A percentile compares a stretch with the other conserved stretches of the same genome.
phyloP scores from a whole-genome alignment of 2,797 vertebrate species.

The Mus caroli region DNA sequence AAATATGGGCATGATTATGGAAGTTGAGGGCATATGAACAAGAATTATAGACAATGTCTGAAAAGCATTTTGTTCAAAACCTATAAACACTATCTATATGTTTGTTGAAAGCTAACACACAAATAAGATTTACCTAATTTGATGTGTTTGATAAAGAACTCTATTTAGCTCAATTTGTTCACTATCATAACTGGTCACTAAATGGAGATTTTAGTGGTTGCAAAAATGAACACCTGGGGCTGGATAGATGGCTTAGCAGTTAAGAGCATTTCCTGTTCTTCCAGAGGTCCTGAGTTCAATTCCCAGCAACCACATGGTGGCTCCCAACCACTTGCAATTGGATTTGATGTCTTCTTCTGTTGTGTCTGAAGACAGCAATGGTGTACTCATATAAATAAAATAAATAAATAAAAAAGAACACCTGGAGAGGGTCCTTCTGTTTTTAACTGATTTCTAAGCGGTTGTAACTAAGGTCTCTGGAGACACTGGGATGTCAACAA shows the following conservation, averaged over 20 bases:
- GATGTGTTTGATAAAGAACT: background rate
- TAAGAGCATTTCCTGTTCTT: too few relatives aligned
- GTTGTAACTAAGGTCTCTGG: background rate
- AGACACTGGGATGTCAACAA: background rate
- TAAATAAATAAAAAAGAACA: background rate
- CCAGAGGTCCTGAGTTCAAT: too few relatives aligned
- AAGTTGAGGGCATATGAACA: background rate
- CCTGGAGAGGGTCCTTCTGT: background rate
- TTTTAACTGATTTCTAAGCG: background rate
- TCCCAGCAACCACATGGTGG: too few relatives aligned
- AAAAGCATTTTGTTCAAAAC: slow-evolving; percentile 49
- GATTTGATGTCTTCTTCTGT: too few relatives aligned
- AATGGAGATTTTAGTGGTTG: background rate
- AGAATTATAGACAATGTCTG: background rate
- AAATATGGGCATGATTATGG: background rate
- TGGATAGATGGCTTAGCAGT: too few relatives aligned
- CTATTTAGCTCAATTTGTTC: background rate
- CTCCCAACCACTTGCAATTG: too few relatives aligned
- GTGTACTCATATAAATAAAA: too few relatives aligned
- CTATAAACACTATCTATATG: background rate
- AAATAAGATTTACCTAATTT: background rate
- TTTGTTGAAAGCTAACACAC: background rate
- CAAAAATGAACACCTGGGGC: background rate
- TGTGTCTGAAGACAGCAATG: too few relatives aligned
- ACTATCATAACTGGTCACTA: background rate